Base-by-base conservation (phyloP, 2,113 vertebrate species). In the Clarias batrachus region DNA sequence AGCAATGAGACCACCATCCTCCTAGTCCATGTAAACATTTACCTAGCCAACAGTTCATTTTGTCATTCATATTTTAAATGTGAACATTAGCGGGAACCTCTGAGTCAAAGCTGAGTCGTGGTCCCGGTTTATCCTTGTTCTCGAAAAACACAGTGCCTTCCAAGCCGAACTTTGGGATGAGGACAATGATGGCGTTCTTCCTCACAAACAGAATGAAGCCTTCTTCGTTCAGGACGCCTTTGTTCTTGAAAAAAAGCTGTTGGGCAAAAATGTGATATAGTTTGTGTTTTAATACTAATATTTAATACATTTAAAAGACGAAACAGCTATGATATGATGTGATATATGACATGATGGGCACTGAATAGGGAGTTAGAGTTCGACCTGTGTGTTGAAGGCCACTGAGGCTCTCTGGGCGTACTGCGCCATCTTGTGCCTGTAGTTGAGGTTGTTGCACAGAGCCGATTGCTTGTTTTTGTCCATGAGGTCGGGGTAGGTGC, bases 61-160 rank as follows among this genome's bases (percentile, higher is more conserved):
- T 8, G 17, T 25, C 33, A 54, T 16, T 54, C 23, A 16, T 48
- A 19, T 83, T 14, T 54, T 3, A 33, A 54, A 1, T 14, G 0
- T 37, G n/a, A 17, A 85, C 4, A 10, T 33, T n/a, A 25, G 48
- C 33, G 12, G 17, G 0, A 95, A 98, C 98, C 97, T 98, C 97
- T 81, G 93, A 95, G 79, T 97, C 95, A 92, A 96, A 99, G 86
- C 89, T 83, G 70, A 99, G 93, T 12, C 66, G 93, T 83, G 95
- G 96, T 14, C 91, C 91, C 16, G 92, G 91, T 92, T 96, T 97
- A 91, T 94, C 95, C 91, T 97, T 99, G 89, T 93, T 92, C 90
- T 99, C 96, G 90, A 99, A 99, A 92, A 99, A 98, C 17, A 99
- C 98, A 0, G 97, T 98, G 83, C 98, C 98, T 94, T 99, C 98